phyloP scores from a whole-genome alignment of 2,797 vertebrate species.

The Gymnothorax reevesii region DNA sequence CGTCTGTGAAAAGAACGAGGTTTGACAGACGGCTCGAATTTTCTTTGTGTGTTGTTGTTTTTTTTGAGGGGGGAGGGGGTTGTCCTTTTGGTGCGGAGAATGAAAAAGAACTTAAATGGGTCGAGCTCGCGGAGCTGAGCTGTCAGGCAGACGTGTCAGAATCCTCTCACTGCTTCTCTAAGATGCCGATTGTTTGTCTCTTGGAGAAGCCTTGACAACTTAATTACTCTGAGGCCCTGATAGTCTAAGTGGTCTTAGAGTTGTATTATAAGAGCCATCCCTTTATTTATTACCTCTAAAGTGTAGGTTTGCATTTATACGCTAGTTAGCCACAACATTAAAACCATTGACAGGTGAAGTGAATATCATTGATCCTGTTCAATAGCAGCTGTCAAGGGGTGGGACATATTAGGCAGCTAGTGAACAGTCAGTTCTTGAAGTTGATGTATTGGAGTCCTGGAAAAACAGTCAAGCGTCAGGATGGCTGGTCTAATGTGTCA shows the following conservation, averaged over 20 bases:
- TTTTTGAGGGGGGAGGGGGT: background rate
- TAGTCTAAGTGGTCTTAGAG: background rate
- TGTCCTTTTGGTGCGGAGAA: background rate
- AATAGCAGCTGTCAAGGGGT: no score
- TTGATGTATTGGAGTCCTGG: no score
- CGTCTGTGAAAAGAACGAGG: constrained; percentile 14
- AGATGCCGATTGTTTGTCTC: constrained; percentile 7
- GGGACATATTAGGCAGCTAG: no score
- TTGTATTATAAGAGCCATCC: background rate
- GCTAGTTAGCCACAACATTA: no score
- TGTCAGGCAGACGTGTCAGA: background rate
- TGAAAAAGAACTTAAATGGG: constrained; percentile 21
- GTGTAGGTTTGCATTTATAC: background rate
- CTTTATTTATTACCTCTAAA: background rate
- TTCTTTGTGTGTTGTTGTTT: background rate
- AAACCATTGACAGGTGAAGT: no score
- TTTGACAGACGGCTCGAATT: constrained; percentile 15
- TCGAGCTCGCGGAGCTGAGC: constrained; percentile 1
- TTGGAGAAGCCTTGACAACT: background rate
- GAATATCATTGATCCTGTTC: no score
- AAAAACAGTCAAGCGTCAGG: no score
- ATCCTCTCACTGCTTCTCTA: background rate
- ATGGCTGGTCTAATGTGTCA: no score
- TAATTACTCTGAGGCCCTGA: background rate
- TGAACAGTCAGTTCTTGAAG: no score